Percentiles rank a stretch among this genome's conserved stretches.
phyloP scores from a whole-genome alignment of 2,888 invertebrate genomes.

The Hypercompe scribonia region DNA sequence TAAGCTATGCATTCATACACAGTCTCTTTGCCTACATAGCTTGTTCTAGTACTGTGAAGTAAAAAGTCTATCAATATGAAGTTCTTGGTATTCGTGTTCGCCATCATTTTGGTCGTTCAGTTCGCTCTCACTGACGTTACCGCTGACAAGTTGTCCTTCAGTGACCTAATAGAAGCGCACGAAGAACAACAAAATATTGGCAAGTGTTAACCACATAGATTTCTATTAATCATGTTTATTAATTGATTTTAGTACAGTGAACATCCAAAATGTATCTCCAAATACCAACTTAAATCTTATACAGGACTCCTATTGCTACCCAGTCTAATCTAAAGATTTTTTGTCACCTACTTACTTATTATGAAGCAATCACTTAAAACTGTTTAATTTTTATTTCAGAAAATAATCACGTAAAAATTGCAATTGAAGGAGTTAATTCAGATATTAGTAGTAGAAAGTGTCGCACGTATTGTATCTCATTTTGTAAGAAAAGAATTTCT shows the following conservation, averaged over 20 bases:
- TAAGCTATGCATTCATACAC: neutral
- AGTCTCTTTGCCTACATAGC: neutral
- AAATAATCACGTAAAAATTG: neutral
- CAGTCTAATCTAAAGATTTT: no score
- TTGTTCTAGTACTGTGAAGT: neutral
- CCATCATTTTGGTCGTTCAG: neutral
- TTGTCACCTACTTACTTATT: no score
- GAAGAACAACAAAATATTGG: slow-evolving; percentile 3
- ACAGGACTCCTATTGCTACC: no score
- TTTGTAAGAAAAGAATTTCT: neutral
- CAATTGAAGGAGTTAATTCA: no score
- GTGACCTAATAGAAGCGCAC: slow-evolving; percentile 18
- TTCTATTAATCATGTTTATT: no score
- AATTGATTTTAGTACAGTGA: no score
- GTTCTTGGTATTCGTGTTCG: neutral
- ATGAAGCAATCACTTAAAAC: neutral
- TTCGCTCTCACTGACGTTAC: neutral
- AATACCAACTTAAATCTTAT: no score
- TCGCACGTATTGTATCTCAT: neutral
- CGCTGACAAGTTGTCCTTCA: slow-evolving; percentile 1
- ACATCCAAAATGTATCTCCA: no score
- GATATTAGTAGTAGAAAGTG: no score
- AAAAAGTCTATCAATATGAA: slow-evolving; percentile 5
- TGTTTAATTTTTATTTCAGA: neutral
- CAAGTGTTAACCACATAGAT: neutral